Evolutionary conservation across 2,797 vertebrate genomes (phyloP), one percentile per base, ranked within the genome.

Genomic region (Falco cherrug): DNA sequence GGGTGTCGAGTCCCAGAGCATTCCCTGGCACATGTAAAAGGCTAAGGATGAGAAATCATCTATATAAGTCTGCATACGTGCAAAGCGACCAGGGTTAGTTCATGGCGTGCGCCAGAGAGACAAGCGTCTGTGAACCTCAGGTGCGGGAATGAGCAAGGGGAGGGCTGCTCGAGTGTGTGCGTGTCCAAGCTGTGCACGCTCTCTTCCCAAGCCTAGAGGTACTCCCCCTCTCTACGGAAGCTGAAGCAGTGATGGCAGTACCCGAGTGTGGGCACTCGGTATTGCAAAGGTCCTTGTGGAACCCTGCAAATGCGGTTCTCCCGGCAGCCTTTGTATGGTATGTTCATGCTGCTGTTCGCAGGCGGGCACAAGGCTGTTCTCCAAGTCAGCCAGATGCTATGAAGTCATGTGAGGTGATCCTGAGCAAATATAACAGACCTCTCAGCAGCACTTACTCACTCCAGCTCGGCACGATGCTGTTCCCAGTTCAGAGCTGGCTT

Each of bases 341-440:
- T 85, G 92, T 84, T 65, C 26, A 0, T 73, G 94, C 90, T 75
- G 85, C 95, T 83, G 70, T 45, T 90, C 1, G 0, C 73, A 33
- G 79, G 54, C 14, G 2, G 80, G 80, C 73, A 79, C 82, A 3
- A 33, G 87, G 94, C 95, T 90, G 80, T 45, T 63, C 90, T 96
- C 95, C 95, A 89, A 93, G 80, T 35, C 90, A 96, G 80, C 90
- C 90, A 94, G 90, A 94, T 95, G 93, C 95, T 88, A 47, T 1
- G 14, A 56, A 88, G 91, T 91, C 89, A 73, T 51, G 54, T 6
- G 95, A 95, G 85, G 92, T 84, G 92, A 97, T 89, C 63, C 92
- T 73, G 63, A 93, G 93, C 87, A 59, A 91, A 92, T 5, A 84
- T 13, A 84, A 82, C 88, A 96, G 89, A 76, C 19, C 77, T 86